These are phyloP conservation scores for Lottia scabra DNA, from an alignment of 2,888 invertebrate species.

Conservation along the genomic window DNA sequence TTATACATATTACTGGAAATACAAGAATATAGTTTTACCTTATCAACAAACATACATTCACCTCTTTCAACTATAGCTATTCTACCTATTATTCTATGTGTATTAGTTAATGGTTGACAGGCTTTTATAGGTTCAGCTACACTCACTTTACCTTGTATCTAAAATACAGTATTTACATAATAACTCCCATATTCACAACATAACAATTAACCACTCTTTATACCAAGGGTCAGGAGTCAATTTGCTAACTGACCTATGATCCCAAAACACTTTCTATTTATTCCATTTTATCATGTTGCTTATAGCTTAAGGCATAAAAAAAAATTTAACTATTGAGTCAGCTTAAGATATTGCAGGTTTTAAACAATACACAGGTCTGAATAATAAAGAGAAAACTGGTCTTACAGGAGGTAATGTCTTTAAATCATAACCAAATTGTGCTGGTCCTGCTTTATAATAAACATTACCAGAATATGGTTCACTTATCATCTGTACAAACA, in stretches of 20 bases:
- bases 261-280: no score
- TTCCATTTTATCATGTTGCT: no score
- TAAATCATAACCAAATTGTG: constrained; percentile 88
- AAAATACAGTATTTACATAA: background rate
- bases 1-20: no score
- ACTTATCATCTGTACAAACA: constrained; percentile 72
- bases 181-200: background rate
- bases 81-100: constrained; percentile 75
- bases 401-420: constrained; percentile 72
- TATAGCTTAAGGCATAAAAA: no score
- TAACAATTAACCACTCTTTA: background rate
- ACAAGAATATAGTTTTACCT: constrained; percentile 73
- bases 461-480: constrained; percentile 72
- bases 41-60: constrained; percentile 95
- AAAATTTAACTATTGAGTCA: no score
- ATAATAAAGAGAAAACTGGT: no score
- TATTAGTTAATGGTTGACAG: constrained; percentile 72
- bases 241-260: background rate
- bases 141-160: constrained; percentile 74
- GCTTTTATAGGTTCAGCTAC: constrained; percentile 79
- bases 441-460: constrained; percentile 83
- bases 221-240: background rate
- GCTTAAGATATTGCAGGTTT: no score
- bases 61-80: constrained; percentile 91
- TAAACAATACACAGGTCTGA: no score